These are phyloP conservation scores for Hypselothyrea guttata DNA, from an alignment of 2,888 invertebrate genomes.

Conservation along the genomic window DNA sequence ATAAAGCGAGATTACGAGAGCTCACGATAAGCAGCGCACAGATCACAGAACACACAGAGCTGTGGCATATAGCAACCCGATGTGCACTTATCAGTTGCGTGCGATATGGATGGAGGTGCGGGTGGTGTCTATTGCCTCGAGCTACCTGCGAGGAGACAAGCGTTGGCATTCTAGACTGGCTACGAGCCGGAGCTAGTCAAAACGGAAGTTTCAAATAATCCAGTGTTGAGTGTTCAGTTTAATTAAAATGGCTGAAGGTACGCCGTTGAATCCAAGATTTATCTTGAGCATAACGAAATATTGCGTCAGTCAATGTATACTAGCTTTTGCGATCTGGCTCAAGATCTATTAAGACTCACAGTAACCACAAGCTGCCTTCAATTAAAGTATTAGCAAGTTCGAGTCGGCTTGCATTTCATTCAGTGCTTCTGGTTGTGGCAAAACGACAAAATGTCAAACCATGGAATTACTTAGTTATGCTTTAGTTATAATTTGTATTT, in stretches of 20 bases:
- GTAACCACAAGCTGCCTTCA: conserved; percentile 57
- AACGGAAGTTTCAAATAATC: background rate
- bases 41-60: conserved; percentile 20
- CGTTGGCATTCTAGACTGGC: conserved; percentile 36
- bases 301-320: conserved; percentile 8
- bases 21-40: conserved; percentile 38
- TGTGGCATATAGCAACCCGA: conserved; percentile 45
- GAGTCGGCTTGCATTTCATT: conserved; percentile 39
- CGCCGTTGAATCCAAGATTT: background rate
- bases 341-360: conserved; percentile 39
- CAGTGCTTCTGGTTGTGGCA: background rate
- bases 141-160: conserved; percentile 29
- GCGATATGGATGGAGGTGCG: conserved; percentile 41
- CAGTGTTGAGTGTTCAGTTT: background rate
- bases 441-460: too few species aligned
- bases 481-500: conserved; percentile 1
- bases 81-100: conserved; percentile 64
- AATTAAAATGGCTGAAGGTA: conserved; percentile 58
- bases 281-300: conserved; percentile 27
- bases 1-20: conserved; percentile 41
- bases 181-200: conserved; percentile 13
- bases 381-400: conserved; percentile 10
- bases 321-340: conserved; percentile 50
- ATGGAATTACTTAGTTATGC: too few species aligned
- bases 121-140: conserved; percentile 30